Conservation (phyloP, 2,797 vertebrate genomes). For the Morelia viridis region DNA sequence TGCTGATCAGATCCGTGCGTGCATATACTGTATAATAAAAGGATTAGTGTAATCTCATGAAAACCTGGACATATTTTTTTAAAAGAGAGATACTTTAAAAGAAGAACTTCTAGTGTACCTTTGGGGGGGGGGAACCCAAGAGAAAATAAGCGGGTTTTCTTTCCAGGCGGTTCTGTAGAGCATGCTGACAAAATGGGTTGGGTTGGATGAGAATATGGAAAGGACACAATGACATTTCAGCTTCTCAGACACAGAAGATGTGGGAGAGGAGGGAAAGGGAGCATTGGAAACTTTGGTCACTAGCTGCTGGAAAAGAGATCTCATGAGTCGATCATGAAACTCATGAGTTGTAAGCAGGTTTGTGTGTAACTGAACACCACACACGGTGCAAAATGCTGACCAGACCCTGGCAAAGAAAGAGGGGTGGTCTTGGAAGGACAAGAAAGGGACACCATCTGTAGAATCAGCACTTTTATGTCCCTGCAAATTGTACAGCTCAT, state of each 20-base stretch:
- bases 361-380: conserved; percentile 52
- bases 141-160: background rate
- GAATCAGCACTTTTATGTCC: conserved; percentile 44
- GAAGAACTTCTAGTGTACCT: background rate
- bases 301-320: conserved; percentile 58
- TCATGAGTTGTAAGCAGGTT: conserved; percentile 50
- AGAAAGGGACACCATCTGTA: conserved; percentile 18
- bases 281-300: conserved; percentile 51
- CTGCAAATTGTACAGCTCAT: conserved; percentile 11
- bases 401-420: conserved; percentile 40
- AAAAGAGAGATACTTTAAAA: background rate
- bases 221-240: conserved; percentile 47
- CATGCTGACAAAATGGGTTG: background rate
- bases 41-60: background rate
- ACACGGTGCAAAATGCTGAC: conserved; percentile 48
- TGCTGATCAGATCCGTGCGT: background rate
- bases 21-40: background rate
- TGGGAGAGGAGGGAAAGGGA: conserved; percentile 44
- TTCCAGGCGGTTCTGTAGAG: background rate
- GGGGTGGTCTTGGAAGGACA: conserved; percentile 3
- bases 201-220: conserved; percentile 48
- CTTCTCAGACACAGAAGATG: conserved; percentile 37
- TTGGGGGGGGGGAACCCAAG: background rate
- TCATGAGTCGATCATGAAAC: conserved; percentile 40
- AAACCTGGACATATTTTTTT: background rate